Base-by-base conservation (phyloP, 2,113 vertebrate species). In the Anser brachyrhynchus region DNA sequence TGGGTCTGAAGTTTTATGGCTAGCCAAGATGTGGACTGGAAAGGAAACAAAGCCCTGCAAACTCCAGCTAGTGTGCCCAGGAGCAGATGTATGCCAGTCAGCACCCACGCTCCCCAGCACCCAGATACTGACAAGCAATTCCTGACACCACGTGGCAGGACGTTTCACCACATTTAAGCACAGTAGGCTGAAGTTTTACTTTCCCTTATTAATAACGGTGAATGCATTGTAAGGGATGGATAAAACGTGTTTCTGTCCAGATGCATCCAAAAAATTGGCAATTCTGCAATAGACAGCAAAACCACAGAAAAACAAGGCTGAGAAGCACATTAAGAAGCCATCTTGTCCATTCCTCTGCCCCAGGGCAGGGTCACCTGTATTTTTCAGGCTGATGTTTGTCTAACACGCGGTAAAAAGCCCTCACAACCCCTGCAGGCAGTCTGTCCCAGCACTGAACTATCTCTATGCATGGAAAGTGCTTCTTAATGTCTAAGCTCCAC, bases 61-160 rank as follows among this genome's bases (percentile, higher is more conserved):
- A n/a, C 10, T 70, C 69, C 2, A 3, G 2, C 13, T 37, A 0
- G 5, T 13, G 1, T 49, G 23, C 49, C 29, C 13, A 67, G 75
- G 11, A 13, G 58, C 13, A 21, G 59, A 2, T 0, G 0, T 0
- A 20, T 43, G 14, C 46, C 20, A 3, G 22, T 39, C 9, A 64
- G 51, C 37, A 57, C 11, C 11, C 18, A 74, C 51, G 25, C 15
- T 29, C 3, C 26, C 16, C 26, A 39, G 23, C 65, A 35, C 18
- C 52, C 61, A 8, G 3, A 17, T 3, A 41, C 37, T 33, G 23
- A 25, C 0, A 3, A 37, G 14, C 39, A 61, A 9, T 22, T 64
- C 43, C 39, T 69, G 61, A n/a, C 26, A 43, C 8, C 73, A 23
- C 28, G 11, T 2, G n/a, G 31, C 70, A 54, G 5, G 51, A 64